Evolutionary conservation across 1,140 invertebrate species (phyloP).

Genomic region (Dinothrombium tinctorium): DNA sequence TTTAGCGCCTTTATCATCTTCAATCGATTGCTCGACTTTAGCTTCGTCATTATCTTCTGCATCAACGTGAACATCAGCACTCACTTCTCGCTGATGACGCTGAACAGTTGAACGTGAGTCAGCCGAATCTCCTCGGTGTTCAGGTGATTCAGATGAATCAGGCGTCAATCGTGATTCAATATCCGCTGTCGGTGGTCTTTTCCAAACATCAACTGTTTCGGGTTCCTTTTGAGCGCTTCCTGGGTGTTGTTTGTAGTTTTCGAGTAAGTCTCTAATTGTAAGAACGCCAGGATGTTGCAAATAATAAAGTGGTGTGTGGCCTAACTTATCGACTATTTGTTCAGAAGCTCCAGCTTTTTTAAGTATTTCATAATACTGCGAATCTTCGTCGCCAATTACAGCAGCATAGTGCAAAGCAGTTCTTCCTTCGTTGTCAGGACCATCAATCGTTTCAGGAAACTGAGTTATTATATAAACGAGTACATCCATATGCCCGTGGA

Average conservation of each 20-base stretch:
- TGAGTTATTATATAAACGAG: slow-evolving; percentile 26
- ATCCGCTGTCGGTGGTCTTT: slow-evolving; percentile 15
- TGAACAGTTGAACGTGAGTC: not conserved
- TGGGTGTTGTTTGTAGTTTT: slow-evolving; percentile 9
- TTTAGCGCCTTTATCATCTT: slow-evolving; percentile 7
- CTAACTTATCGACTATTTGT: slow-evolving; percentile 52
- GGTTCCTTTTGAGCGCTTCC: not conserved
- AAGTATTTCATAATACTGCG: slow-evolving; percentile 55
- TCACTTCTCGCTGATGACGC: not conserved
- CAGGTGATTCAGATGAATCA: not conserved
- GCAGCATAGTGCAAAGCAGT: slow-evolving; percentile 75
- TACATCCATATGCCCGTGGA: slow-evolving; percentile 81
- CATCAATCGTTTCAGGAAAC: slow-evolving; percentile 31
- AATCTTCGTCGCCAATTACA: slow-evolving; percentile 50
- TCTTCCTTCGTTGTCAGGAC: slow-evolving; percentile 52
- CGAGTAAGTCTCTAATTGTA: slow-evolving; percentile 14
- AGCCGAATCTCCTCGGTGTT: not conserved
- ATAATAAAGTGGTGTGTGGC: slow-evolving; percentile 42
- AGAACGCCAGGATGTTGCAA: slow-evolving; percentile 25
- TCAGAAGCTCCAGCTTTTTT: slow-evolving; percentile 59
- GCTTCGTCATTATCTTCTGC: not conserved
- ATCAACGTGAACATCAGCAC: slow-evolving; percentile 9
- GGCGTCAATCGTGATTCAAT: slow-evolving; percentile 13
- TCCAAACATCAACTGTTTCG: slow-evolving; percentile 14
- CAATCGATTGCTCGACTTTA: not conserved